Conservation (phyloP, 1,140 invertebrate species). For the Calycopis cecrops region DNA sequence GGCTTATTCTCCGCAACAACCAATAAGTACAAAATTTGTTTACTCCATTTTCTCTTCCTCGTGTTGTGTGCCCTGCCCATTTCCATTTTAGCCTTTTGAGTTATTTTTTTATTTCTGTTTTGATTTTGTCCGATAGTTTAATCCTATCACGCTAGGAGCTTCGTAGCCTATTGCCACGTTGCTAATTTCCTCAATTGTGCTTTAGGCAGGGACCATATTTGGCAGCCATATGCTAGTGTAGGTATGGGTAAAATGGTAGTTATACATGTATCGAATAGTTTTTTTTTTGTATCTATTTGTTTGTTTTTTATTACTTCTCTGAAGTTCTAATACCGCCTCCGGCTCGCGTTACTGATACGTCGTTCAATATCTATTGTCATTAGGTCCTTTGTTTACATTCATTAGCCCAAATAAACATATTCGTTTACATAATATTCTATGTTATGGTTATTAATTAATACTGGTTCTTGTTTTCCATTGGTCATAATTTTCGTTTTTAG, state of each 20-base stretch:
- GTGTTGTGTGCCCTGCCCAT: no score
- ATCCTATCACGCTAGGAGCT: conserved; percentile 15
- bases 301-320: conserved; percentile 16
- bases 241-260: conserved; percentile 15
- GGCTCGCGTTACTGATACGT: conserved; percentile 16
- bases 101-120: no score
- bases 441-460: not conserved
- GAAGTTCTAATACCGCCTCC: conserved; percentile 17
- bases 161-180: conserved; percentile 14
- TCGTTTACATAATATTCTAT: conserved; percentile 2
- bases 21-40: no score
- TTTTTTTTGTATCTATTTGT: conserved; percentile 11
- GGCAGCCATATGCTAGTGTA: conserved; percentile 18
- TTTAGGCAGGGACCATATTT: conserved; percentile 12
- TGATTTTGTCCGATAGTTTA: not conserved
- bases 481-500: not conserved
- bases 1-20: no score
- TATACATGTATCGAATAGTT: conserved; percentile 18
- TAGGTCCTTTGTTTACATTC: not conserved
- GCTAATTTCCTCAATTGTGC: not conserved
- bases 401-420: not conserved
- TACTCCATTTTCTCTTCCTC: no score
- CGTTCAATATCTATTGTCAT: conserved; percentile 20
- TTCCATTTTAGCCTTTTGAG: no score
- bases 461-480: not conserved